These are phyloP conservation scores for Microplitis demolitor DNA, from an alignment of 1,140 invertebrate species.

Conservation along the genomic window DNA sequence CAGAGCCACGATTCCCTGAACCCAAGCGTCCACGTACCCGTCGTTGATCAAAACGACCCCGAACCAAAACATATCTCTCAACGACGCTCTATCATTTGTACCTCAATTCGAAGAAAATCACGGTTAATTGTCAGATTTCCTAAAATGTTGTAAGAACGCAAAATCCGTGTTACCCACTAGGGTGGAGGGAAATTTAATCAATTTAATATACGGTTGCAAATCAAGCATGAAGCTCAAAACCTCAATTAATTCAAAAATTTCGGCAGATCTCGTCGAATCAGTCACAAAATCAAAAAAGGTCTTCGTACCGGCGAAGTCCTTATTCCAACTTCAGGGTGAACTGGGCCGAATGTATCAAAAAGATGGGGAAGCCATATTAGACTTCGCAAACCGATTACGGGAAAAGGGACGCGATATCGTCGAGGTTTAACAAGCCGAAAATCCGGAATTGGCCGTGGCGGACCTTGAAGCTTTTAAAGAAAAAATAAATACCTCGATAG, in stretches of 20 bases:
- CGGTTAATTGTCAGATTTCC: background rate
- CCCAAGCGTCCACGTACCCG: background rate
- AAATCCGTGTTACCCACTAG: background rate
- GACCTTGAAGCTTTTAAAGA: background rate
- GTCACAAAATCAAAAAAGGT: background rate
- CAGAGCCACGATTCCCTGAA: background rate
- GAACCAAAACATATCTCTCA: background rate
- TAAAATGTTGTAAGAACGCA: background rate
- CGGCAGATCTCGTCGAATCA: background rate
- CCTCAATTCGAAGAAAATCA: background rate
- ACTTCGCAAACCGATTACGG: background rate
- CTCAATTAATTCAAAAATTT: background rate
- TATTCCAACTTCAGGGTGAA: background rate
- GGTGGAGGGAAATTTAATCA: background rate
- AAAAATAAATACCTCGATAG: background rate
- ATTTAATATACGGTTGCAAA: background rate
- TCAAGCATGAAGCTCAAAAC: background rate
- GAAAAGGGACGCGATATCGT: background rate
- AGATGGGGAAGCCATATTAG: background rate
- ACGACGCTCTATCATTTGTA: background rate
- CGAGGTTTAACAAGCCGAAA: background rate
- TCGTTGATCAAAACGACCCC: background rate
- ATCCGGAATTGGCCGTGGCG: background rate
- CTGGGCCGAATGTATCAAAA: background rate
- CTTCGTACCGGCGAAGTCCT: background rate